phyloP scores from a whole-genome alignment of 2,797 vertebrate species.

The Myiotriccus ornatus region DNA sequence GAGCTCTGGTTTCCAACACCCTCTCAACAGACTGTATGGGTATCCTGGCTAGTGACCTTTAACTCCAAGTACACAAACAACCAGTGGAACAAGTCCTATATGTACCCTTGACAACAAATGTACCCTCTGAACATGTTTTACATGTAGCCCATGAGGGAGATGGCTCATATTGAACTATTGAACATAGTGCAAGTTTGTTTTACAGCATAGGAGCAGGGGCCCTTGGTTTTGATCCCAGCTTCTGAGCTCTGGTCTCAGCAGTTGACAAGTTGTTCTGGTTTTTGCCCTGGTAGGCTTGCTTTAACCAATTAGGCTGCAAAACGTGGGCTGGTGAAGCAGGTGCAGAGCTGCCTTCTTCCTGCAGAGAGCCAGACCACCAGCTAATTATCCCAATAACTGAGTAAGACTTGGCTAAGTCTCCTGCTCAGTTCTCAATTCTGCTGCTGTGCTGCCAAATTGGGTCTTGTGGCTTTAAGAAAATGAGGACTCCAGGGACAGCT shows the following conservation, averaged over 20 bases:
- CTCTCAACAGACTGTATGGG: not conserved
- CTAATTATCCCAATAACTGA: not conserved
- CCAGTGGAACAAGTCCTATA: not conserved
- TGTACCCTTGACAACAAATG: not conserved
- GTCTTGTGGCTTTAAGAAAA: not conserved
- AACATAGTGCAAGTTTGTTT: too few relatives aligned
- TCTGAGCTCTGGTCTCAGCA: not conserved
- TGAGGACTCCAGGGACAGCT: not conserved
- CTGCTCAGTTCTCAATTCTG: not conserved
- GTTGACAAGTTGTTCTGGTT: not conserved
- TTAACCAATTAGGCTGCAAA: not conserved
- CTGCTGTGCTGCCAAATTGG: not conserved
- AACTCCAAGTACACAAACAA: not conserved
- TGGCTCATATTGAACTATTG: not conserved
- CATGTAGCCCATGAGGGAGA: not conserved
- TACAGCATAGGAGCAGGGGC: not conserved
- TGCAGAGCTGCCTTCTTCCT: not conserved
- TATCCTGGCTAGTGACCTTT: not conserved
- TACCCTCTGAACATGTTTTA: not conserved
- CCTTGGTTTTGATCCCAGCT: not conserved
- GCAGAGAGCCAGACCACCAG: conserved; percentile 1
- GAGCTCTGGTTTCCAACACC: not conserved
- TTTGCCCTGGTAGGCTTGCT: not conserved
- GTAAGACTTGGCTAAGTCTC: not conserved
- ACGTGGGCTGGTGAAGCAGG: not conserved